Evolutionary conservation across 2,888 invertebrate genomes (phyloP), one percentile per base, ranked within the genome.

Genomic region (Stictocephala bisonia): DNA sequence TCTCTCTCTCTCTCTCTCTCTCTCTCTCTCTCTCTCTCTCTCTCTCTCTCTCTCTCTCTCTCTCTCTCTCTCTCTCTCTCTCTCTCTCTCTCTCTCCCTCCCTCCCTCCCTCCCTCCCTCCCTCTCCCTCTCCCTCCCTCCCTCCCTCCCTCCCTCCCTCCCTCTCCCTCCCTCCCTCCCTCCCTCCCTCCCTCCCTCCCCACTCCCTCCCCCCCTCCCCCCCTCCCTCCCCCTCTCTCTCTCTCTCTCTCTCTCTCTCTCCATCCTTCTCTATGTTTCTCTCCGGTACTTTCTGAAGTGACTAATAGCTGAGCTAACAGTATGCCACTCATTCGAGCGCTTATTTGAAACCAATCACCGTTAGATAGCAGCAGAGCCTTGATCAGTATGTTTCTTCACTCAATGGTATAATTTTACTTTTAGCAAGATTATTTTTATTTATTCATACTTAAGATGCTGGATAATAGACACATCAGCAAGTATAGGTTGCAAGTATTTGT

Each of bases 241-340:
- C 44, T 44, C 44, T 44, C 44, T 44, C 44, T 44, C 44, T 44
- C 11, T 44, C 44, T 44, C 44, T 15, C n/a, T n/a, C n/a, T n/a
- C n/a, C n/a, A n/a, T n/a, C n/a, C n/a, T n/a, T n/a, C n/a, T n/a
- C n/a, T n/a, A n/a, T n/a, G n/a, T n/a, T n/a, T n/a, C n/a, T n/a
- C n/a, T n/a, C n/a, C n/a, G n/a, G n/a, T n/a, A n/a, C n/a, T n/a
- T n/a, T n/a, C n/a, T n/a, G n/a, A n/a, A n/a, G n/a, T n/a, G n/a
- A n/a, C n/a, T n/a, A n/a, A n/a, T n/a, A n/a, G n/a, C n/a, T n/a
- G n/a, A n/a, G n/a, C n/a, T n/a, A n/a, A n/a, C n/a, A n/a, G n/a
- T 18, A 11, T 35, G 35, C 35, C 35, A n/a, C n/a, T n/a, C n/a
- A n/a, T n/a, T n/a, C n/a, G n/a, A n/a, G n/a, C n/a, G n/a, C n/a